A percentile compares a stretch with the other conserved stretches of the same genome.
Evolutionary conservation across 2,797 vertebrate species (phyloP).

Genomic region (Nothura maculosa): DNA sequence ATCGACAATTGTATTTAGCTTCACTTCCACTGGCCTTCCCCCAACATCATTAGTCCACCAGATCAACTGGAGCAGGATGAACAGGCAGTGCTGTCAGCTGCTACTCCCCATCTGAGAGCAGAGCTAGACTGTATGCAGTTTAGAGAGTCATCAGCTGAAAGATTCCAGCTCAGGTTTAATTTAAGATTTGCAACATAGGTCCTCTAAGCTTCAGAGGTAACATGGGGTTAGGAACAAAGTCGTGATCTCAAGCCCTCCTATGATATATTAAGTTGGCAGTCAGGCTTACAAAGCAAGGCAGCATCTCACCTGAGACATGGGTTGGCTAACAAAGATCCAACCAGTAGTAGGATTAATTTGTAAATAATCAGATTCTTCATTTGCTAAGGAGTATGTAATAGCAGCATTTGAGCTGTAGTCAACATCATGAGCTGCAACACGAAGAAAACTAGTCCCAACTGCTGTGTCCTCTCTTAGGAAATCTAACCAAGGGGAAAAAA

Average conservation of each 20-base stretch:
- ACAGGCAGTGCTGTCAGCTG: not conserved
- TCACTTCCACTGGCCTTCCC: not conserved
- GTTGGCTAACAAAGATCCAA: constrained; percentile 92
- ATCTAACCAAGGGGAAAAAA: constrained; percentile 74
- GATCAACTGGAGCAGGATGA: not conserved
- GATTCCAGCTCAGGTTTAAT: not conserved
- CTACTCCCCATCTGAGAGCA: not conserved
- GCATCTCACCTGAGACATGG: constrained; percentile 87
- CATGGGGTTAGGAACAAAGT: not conserved
- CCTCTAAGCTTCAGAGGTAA: not conserved
- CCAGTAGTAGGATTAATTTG: constrained; percentile 89
- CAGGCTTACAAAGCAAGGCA: not conserved
- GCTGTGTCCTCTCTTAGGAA: constrained; percentile 91
- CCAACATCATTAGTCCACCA: not conserved
- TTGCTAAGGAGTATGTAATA: constrained; percentile 86
- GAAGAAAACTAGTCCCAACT: constrained; percentile 91
- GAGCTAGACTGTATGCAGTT: not conserved
- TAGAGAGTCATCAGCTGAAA: not conserved
- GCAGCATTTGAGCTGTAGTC: constrained; percentile 90
- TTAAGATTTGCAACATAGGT: not conserved
- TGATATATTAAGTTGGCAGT: not conserved
- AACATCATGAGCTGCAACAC: constrained; percentile 89
- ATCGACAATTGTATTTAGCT: not conserved
- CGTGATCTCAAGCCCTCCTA: not conserved
- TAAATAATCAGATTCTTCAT: constrained; percentile 87